Evolutionary conservation across 2,113 vertebrate genomes (phyloP).

Genomic region (Sakesphorus luctuosus): DNA sequence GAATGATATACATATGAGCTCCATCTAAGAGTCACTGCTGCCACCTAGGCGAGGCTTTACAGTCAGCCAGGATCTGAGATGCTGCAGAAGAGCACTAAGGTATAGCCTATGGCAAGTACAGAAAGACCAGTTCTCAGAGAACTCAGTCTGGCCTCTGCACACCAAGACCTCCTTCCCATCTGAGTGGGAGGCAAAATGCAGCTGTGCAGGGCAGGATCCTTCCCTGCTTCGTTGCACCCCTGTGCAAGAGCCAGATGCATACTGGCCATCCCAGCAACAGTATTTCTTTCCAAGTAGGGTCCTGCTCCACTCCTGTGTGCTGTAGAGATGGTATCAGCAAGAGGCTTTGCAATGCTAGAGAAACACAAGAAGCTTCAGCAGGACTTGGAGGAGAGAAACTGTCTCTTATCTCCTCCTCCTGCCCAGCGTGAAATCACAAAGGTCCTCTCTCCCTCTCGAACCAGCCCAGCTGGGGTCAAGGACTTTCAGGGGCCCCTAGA

Average conservation of each 20-base stretch:
- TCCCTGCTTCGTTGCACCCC: not conserved
- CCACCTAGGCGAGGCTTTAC: slow-evolving; percentile 26
- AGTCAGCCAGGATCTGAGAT: not conserved
- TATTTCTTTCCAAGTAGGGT: not conserved
- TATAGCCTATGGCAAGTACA: not conserved
- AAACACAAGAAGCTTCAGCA: not conserved
- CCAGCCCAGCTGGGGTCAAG: not conserved
- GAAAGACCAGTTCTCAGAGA: not conserved
- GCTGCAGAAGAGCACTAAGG: not conserved
- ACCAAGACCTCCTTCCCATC: not conserved
- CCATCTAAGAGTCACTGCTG: slow-evolving; percentile 9
- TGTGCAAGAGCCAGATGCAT: not conserved
- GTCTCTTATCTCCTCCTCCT: not conserved
- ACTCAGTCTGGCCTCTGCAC: not conserved
- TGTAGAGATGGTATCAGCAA: not conserved
- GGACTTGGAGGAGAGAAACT: not conserved
- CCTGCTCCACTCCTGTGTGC: not conserved
- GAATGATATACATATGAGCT: not conserved
- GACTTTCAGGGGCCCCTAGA: not conserved
- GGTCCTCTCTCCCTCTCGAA: not conserved
- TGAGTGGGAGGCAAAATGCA: not conserved
- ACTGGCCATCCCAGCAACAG: not conserved
- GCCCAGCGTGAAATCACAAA: not conserved
- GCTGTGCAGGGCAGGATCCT: accelerated
- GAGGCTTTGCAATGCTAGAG: not conserved